Evolutionary conservation across 2,113 vertebrate genomes (phyloP).

Genomic region (Lepus americanus): DNA sequence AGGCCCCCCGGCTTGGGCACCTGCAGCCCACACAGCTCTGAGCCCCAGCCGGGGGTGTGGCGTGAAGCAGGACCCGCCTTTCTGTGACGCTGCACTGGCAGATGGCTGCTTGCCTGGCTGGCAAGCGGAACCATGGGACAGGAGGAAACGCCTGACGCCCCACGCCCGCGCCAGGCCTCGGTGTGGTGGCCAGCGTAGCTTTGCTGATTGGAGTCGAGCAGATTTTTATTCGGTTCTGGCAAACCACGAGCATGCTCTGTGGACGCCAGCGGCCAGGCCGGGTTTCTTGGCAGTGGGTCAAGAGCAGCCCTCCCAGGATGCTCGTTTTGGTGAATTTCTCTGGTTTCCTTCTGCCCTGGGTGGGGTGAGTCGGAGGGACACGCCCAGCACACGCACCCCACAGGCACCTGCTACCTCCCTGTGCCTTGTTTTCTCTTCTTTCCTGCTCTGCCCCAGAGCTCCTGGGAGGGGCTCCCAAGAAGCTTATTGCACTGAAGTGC

Average conservation of each 20-base stretch:
- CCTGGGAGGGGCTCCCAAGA: neutral
- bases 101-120: too few relatives aligned
- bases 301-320: neutral
- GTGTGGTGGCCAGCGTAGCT: rapidly evolving
- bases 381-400: too few relatives aligned
- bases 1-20: rapidly evolving
- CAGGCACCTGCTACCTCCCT: neutral
- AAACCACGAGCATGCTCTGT: rapidly evolving
- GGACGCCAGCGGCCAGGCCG: neutral
- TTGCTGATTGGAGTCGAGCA: neutral
- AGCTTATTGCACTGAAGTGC: neutral
- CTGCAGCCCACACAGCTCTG: neutral
- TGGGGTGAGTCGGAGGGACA: neutral
- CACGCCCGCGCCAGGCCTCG: too few relatives aligned
- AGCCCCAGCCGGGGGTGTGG: neutral
- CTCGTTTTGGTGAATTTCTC: too few relatives aligned
- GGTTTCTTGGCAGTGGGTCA: neutral
- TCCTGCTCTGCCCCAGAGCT: neutral
- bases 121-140: too few relatives aligned
- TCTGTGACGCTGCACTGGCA: too few relatives aligned
- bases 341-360: neutral
- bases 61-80: rapidly evolving
- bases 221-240: neutral
- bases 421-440: neutral
- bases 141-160: too few relatives aligned